phyloP scores from a whole-genome alignment of 2,888 invertebrate genomes.

The Emmelina monodactyla region DNA sequence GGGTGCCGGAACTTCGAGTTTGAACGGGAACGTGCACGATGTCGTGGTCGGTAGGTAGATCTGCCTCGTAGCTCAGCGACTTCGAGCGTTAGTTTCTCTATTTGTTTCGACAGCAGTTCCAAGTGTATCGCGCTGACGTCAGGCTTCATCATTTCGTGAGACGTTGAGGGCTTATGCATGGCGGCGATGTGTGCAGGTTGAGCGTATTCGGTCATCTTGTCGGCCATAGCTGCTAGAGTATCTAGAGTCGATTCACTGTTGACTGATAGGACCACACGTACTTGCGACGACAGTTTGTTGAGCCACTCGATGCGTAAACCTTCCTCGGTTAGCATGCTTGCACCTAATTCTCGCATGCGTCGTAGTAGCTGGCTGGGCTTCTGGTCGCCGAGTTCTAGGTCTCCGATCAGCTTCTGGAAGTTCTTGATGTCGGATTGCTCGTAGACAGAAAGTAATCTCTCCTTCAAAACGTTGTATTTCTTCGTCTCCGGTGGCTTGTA shows the following conservation, averaged over 20 bases:
- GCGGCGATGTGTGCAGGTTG: slow-evolving; percentile 3
- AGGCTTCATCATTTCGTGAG: not conserved
- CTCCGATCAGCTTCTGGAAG: not conserved
- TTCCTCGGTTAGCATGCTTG: slow-evolving; percentile 5
- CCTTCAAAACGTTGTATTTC: too few species aligned
- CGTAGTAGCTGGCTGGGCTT: slow-evolving; percentile 5
- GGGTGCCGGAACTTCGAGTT: too few species aligned
- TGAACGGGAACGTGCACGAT: not conserved
- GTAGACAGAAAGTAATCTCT: too few species aligned
- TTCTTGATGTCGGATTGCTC: too few species aligned
- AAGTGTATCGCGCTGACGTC: not conserved
- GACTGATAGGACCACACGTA: slow-evolving; percentile 7
- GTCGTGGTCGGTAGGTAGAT: not conserved
- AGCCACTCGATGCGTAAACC: slow-evolving; percentile 6
- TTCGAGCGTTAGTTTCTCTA: slow-evolving; percentile 4
- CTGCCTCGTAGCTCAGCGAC: slow-evolving; percentile 3
- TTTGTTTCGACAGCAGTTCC: not conserved
- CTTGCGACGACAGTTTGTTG: slow-evolving; percentile 4
- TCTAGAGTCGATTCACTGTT: slow-evolving; percentile 7
- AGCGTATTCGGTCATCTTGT: slow-evolving; percentile 5
- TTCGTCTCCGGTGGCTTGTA: too few species aligned
- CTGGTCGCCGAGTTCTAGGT: slow-evolving; percentile 8
- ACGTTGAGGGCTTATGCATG: not conserved
- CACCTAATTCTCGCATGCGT: slow-evolving; percentile 3
- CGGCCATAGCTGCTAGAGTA: slow-evolving; percentile 7